Percentiles rank a stretch among this genome's conserved stretches.
phyloP scores from a whole-genome alignment of 2,797 vertebrate species.

The Tiaroga cobitis region DNA sequence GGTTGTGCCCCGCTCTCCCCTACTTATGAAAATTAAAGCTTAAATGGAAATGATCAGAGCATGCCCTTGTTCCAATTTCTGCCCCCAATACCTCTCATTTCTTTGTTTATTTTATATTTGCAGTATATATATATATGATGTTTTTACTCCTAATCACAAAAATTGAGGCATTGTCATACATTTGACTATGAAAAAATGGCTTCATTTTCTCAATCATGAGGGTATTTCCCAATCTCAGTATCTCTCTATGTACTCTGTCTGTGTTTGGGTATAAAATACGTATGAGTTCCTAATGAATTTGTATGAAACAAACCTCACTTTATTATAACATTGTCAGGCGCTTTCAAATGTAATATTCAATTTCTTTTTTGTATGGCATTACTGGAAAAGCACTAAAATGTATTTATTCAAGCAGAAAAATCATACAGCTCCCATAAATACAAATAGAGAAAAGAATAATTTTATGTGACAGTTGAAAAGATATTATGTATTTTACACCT shows the following conservation, averaged over 20 bases:
- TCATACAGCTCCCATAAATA: neutral
- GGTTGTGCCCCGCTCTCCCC: no score
- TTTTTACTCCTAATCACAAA: no score
- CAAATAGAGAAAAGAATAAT: neutral
- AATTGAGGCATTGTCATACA: no score
- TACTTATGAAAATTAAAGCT: slow-evolving; percentile 76
- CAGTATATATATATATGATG: neutral
- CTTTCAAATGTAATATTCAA: neutral
- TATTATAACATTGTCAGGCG: neutral
- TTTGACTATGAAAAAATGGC: neutral
- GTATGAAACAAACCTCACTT: neutral
- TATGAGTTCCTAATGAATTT: no score
- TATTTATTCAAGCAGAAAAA: neutral
- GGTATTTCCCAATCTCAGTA: neutral
- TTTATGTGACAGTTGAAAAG: neutral
- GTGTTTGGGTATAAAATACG: neutral
- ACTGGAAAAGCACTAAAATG: neutral
- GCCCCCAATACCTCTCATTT: neutral
- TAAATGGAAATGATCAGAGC: slow-evolving; percentile 3
- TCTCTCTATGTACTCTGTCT: neutral
- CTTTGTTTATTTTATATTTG: no score
- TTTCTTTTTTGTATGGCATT: neutral
- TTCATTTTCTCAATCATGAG: neutral
- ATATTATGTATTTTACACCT: no score
- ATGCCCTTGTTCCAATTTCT: neutral